Base-by-base conservation (phyloP, 2,888 invertebrate genomes). In the Cheiracanthium punctorium region DNA sequence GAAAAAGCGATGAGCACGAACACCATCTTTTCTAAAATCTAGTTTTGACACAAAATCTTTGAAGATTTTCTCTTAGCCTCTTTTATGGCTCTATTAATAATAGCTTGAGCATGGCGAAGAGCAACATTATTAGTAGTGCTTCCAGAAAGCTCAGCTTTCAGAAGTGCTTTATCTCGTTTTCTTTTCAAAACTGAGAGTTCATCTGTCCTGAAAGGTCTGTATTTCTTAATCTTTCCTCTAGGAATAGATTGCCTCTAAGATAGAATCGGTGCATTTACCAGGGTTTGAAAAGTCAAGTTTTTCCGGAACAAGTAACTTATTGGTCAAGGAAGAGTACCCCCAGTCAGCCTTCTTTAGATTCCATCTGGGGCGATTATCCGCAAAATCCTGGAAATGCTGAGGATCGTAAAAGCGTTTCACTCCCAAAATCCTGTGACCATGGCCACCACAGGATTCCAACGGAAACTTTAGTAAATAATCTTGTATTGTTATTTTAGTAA, bases 401-500 rank as follows among this genome's bases (percentile, higher is more conserved):
- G n/a, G n/a, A n/a, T n/a, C n/a, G n/a, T n/a, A n/a, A n/a, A n/a
- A n/a, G n/a, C n/a, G n/a, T n/a, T n/a, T n/a, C n/a, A n/a, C n/a
- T n/a, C n/a, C n/a, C n/a, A n/a, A n/a, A n/a, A n/a, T n/a, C n/a
- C n/a, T n/a, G n/a, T n/a, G n/a, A n/a, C n/a, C n/a, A n/a, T n/a
- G 29, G n/a, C 77, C 52, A 77, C 69, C 69, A 12, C 32, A 43
- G 1, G 76, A 73, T 64, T 74, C 64, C 64, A 74, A 14, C 28
- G 65, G 37, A 41, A 7, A 30, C 28, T 17, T n/a, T n/a, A n/a
- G 17, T 10, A 1, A 41, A 29, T 24, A 65, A 7, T 1, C n/a
- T 65, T 41, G 29, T 20, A 37, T 75, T 33, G 8, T 12, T 24
- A 8, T 8, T 48, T 10, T 24, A n/a, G 14, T n/a, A n/a, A 33